Evolutionary conservation across 2,888 invertebrate genomes (phyloP).

Genomic region (Trisateles emortualis): DNA sequence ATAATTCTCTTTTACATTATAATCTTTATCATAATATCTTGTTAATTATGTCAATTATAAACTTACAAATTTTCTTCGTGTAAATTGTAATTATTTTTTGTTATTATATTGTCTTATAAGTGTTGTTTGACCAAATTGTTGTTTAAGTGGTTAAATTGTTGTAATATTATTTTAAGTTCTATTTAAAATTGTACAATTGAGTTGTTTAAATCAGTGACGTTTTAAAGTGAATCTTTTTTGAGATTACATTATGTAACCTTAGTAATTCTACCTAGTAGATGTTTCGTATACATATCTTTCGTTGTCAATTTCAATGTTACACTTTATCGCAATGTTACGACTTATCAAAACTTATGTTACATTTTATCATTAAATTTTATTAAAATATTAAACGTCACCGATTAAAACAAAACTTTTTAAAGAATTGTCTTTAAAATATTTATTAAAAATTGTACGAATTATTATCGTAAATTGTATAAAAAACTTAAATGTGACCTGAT

Average conservation of each 20-base stretch:
- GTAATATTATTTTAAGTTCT: conserved; percentile 65
- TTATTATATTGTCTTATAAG: conserved; percentile 62
- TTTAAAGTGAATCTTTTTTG: background rate
- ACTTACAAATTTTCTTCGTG: conserved; percentile 53
- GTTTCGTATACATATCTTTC: background rate
- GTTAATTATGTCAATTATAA: conserved; percentile 68
- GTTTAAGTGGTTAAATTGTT: conserved; percentile 66
- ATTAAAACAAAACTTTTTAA: conserved; percentile 13
- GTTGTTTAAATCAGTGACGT: conserved; percentile 21
- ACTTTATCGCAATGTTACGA: conserved; percentile 3
- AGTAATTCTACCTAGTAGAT: background rate
- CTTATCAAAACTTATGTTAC: background rate
- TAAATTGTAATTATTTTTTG: conserved; percentile 34
- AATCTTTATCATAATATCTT: conserved; percentile 38
- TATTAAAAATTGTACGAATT: conserved; percentile 21
- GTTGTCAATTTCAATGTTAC: conserved; percentile 1
- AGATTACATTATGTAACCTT: background rate
- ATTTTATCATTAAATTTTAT: background rate
- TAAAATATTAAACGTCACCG: background rate
- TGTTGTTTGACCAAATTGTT: conserved; percentile 77
- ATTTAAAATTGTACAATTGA: conserved; percentile 33
- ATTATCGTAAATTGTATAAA: conserved; percentile 29
- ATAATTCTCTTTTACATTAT: conserved; percentile 5
- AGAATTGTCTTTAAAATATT: too few species aligned
- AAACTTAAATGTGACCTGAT: conserved; percentile 37